Percentiles rank a stretch among this genome's conserved stretches.
These are phyloP conservation scores for Pyrrhia umbra DNA, from an alignment of 2,888 invertebrate species.

Conservation along the genomic window DNA sequence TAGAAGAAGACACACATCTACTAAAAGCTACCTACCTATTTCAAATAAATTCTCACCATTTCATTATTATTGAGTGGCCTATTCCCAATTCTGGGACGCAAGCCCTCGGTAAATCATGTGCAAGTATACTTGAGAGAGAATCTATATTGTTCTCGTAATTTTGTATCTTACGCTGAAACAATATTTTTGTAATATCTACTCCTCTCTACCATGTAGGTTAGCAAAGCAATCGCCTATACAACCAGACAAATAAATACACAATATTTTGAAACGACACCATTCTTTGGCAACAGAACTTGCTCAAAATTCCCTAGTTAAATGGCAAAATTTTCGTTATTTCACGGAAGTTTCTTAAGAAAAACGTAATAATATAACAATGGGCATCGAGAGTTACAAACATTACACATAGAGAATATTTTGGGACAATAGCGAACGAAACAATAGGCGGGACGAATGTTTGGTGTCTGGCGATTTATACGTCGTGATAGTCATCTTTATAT, in stretches of 20 bases:
- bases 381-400: slow-evolving; percentile 69
- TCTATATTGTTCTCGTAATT: background rate
- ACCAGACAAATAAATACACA: slow-evolving; percentile 29
- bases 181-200: slow-evolving; percentile 6
- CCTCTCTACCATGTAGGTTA: slow-evolving; percentile 22
- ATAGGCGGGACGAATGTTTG: slow-evolving; percentile 54
- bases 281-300: slow-evolving; percentile 62
- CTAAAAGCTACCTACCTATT: too few relatives aligned
- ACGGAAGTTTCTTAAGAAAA: slow-evolving; percentile 81
- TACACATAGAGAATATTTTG: slow-evolving; percentile 65
- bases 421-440: slow-evolving; percentile 65
- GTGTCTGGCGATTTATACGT: slow-evolving; percentile 42
- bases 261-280: slow-evolving; percentile 33
- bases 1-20: too few relatives aligned
- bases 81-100: too few relatives aligned
- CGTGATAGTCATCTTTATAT: slow-evolving; percentile 45
- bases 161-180: background rate
- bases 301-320: slow-evolving; percentile 63
- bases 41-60: too few relatives aligned
- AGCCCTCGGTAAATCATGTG: too few relatives aligned
- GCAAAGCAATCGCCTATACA: slow-evolving; percentile 4
- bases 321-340: slow-evolving; percentile 65
- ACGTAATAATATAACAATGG: slow-evolving; percentile 77
- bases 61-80: too few relatives aligned
- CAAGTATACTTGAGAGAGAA: too few relatives aligned